Evolutionary conservation across 2,113 vertebrate species (phyloP), one percentile per base, ranked within the genome.

Genomic region (Rhizomys pruinosus): DNA sequence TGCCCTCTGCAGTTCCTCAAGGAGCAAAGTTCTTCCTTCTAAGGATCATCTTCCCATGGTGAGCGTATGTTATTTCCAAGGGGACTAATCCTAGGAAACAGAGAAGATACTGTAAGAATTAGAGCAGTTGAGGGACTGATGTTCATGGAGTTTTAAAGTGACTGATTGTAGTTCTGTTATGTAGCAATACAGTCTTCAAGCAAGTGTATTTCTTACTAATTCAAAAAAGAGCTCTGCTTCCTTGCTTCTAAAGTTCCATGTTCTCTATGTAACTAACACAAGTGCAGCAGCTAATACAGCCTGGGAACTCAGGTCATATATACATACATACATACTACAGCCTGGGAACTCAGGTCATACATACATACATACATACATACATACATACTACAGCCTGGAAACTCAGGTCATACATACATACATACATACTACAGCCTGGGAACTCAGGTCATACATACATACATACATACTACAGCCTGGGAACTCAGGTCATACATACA

Each of bases 271-370:
- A 59, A 73, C 11, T 76, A 91, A 84, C 8, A 16, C 59, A 91
- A 79, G 61, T 73, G 22, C 69, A 84, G 55, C 17, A 39, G 34
- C 25, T 84, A 39, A 34, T 61, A 37, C 7, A 34, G 4, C 32
- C 19, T 86, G 63, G 68, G 76, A 87, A 91, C 39, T 91, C 80
- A 80, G 71, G 74, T n/a, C n/a, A n/a, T n/a, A n/a, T n/a, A n/a
- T n/a, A n/a, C n/a, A n/a, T n/a, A n/a, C n/a, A n/a, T n/a, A n/a
- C n/a, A n/a, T n/a, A n/a, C n/a, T n/a, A n/a, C n/a, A n/a, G n/a
- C n/a, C n/a, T n/a, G n/a, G n/a, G n/a, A n/a, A n/a, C n/a, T n/a
- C n/a, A n/a, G n/a, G n/a, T n/a, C n/a, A n/a, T n/a, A n/a, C n/a
- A n/a, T n/a, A n/a, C n/a, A n/a, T n/a, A n/a, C n/a, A n/a, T n/a